Percentiles rank a stretch among this genome's conserved stretches.
Evolutionary conservation across 1,140 invertebrate genomes (phyloP).

Genomic region (Saccostrea glomerata): DNA sequence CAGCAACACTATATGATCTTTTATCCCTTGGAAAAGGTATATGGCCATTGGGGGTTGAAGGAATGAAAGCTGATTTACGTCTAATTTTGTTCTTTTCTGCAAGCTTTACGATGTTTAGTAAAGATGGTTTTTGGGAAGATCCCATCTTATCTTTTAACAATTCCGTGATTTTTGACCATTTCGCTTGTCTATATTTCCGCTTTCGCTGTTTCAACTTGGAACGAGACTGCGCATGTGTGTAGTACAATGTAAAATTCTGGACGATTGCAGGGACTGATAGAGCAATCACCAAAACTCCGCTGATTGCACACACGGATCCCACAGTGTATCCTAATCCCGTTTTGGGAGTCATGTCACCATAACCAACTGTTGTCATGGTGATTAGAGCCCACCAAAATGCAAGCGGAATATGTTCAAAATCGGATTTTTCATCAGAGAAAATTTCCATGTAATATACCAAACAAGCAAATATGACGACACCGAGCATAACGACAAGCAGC

Average conservation of each 20-base stretch:
- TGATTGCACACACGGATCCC: conserved; percentile 71
- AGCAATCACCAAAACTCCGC: conserved; percentile 72
- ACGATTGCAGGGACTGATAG: conserved; percentile 74
- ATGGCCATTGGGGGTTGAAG: not conserved
- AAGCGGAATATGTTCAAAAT: conserved; percentile 69
- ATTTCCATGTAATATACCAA: conserved; percentile 69
- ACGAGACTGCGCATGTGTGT: conserved; percentile 67
- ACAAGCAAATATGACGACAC: conserved; percentile 69
- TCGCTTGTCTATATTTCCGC: conserved; percentile 56
- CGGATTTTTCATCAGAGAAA: conserved; percentile 55
- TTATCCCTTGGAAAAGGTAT: not conserved
- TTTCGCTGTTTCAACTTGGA: conserved; percentile 63
- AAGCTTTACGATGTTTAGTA: not conserved
- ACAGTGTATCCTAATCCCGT: conserved; percentile 68
- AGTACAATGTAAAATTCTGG: conserved; percentile 74
- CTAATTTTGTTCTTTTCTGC: conserved; percentile 22
- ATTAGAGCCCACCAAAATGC: conserved; percentile 75
- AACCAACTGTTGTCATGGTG: conserved; percentile 76
- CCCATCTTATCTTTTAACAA: conserved; percentile 37
- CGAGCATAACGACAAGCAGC: conserved; percentile 66
- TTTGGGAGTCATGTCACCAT: conserved; percentile 71
- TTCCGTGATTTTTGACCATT: conserved; percentile 51
- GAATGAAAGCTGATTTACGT: not conserved
- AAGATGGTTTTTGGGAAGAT: conserved; percentile 9
- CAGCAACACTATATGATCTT: conserved; percentile 2